Percentiles rank a stretch among this genome's conserved stretches.
These are phyloP conservation scores for Acanthosepion pharaonis DNA, from an alignment of 2,888 invertebrate genomes.

Conservation along the genomic window DNA sequence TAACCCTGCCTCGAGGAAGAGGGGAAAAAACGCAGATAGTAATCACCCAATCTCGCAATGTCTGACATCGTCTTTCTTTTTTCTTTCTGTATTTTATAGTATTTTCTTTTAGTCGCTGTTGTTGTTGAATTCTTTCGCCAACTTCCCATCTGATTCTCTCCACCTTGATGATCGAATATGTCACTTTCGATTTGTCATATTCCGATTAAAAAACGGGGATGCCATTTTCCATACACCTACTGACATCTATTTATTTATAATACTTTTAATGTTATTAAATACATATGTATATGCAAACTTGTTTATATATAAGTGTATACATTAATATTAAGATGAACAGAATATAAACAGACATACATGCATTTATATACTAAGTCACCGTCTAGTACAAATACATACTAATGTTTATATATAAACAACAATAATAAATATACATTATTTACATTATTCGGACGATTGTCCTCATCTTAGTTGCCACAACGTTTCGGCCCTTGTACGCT, in stretches of 20 bases:
- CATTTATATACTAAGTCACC: no score
- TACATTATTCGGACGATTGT: no score
- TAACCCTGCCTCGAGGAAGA: background rate
- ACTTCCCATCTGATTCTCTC: background rate
- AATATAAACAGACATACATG: background rate
- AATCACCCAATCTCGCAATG: background rate
- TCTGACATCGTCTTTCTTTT: background rate
- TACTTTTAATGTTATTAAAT: background rate
- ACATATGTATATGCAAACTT: background rate
- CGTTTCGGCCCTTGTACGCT: no score
- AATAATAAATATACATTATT: conserved; percentile 37
- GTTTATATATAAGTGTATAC: background rate
- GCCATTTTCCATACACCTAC: background rate
- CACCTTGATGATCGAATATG: background rate
- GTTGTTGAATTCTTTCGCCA: background rate
- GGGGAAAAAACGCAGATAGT: background rate
- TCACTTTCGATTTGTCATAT: conserved; percentile 3
- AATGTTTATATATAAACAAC: no score
- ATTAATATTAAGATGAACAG: background rate
- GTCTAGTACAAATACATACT: no score
- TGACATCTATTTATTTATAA: background rate
- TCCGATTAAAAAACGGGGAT: background rate
- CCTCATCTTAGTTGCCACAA: no score
- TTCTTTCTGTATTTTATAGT: background rate
- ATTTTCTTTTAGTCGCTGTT: background rate